Conservation (phyloP, 2,888 invertebrate genomes). For the Idaea straminata region DNA sequence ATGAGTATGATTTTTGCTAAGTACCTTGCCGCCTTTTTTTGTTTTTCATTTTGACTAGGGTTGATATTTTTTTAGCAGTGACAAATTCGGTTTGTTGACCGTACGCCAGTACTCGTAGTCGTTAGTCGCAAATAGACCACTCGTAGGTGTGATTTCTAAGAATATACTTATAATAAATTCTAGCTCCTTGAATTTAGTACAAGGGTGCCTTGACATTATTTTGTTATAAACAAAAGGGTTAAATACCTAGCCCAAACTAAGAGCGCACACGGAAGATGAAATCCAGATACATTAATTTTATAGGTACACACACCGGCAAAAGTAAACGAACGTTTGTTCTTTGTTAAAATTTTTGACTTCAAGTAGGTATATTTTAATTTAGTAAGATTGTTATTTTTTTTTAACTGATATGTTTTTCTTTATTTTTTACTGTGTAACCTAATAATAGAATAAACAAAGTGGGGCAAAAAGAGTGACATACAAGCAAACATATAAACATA, state of each 20-base stretch:
- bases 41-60: slow-evolving; percentile 7
- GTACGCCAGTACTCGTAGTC: slow-evolving; percentile 46
- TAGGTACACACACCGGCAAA: background rate
- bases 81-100: slow-evolving; percentile 57
- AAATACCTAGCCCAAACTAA: background rate
- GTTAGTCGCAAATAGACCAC: slow-evolving; percentile 62
- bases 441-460: too few species aligned
- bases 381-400: too few species aligned
- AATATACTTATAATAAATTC: slow-evolving; percentile 56
- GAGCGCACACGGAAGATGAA: background rate
- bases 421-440: too few species aligned
- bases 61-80: slow-evolving; percentile 31
- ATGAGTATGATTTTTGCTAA: too few species aligned
- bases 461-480: too few species aligned
- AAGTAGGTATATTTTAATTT: too few species aligned
- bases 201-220: slow-evolving; percentile 13
- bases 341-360: too few species aligned
- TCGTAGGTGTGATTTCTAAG: slow-evolving; percentile 68
- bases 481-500: too few species aligned
- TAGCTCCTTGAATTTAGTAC: slow-evolving; percentile 18
- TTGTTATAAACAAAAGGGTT: slow-evolving; percentile 4
- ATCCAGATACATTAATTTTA: background rate
- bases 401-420: too few species aligned
- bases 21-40: too few species aligned
- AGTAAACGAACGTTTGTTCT: too few species aligned